Base-by-base conservation (phyloP, 2,797 vertebrate species). In the Sarcoramphus papa region DNA sequence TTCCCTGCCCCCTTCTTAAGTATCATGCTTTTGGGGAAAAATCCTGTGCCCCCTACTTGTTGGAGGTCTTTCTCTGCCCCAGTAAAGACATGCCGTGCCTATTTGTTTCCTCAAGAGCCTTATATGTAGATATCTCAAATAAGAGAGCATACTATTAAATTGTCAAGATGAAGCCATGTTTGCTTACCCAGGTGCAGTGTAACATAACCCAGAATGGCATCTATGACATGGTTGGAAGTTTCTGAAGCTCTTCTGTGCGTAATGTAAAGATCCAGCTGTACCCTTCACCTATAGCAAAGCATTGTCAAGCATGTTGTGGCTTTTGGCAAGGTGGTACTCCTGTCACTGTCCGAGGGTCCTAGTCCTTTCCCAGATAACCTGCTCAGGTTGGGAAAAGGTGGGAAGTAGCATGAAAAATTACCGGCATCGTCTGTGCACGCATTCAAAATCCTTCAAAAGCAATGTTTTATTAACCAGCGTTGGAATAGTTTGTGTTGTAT, bases 401-500 rank as follows among this genome's bases (percentile, higher is more conserved):
- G 43, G 37, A 69, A 74, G 16, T n/a, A 27, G 15, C 37, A 15
- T 1, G 4, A n/a, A 33, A 80, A 81, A 23, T 33, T 20, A n/a
- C 9, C 5, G 11, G 25, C 19, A 6, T 40, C 68, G 30, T 31
- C 37, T 54, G 21, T 24, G 12, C 37, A 40, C 0, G 0, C 0
- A 0, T 59, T 69, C 51, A 64, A 40, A 85, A 63, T 64, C 19
- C 62, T 81, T 53, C n/a, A 51, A 31, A 72, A 77, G n/a, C 33
- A 10, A n/a, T 72, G 35, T 37, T 59, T 53, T 53, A 22, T 60
- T 76, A 60, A 45, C 24, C 7, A 18, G 24, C 0, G 2, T 35
- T 72, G 28, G 48, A 65, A 28, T 14, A 45, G 35, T 35, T 80
- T n/a, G 9, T 13, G 40, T 72, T 51, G n/a, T 25, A 25, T 53